Conservation (phyloP, 1,140 invertebrate species). For the Aradophagus sp. region DNA sequence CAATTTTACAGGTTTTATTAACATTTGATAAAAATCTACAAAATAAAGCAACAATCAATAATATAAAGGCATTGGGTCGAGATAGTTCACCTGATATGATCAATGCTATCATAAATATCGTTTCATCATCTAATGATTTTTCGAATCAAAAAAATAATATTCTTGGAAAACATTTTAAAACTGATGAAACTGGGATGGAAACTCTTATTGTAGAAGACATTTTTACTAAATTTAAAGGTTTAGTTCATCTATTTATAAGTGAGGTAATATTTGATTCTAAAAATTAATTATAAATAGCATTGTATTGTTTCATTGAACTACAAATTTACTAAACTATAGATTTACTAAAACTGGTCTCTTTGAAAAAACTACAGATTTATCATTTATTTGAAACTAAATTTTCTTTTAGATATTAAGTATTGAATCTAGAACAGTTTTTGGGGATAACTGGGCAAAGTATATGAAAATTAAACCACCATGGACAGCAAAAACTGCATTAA, state of each 20-base stretch:
- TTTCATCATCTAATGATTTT: constrained; percentile 23
- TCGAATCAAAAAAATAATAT: constrained; percentile 2
- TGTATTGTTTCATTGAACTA: not conserved
- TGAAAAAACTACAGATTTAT: constrained; percentile 4
- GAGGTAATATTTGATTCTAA: constrained; percentile 31
- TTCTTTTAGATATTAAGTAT: constrained; percentile 61
- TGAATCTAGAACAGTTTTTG: constrained; percentile 67
- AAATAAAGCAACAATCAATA: constrained; percentile 69
- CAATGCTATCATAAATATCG: constrained; percentile 50
- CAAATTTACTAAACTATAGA: not conserved
- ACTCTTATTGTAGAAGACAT: constrained; percentile 60
- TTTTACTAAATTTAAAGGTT: constrained; percentile 57
- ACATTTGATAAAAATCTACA: constrained; percentile 72
- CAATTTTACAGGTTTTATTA: constrained; percentile 64
- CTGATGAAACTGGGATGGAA: constrained; percentile 47
- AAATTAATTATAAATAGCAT: not conserved
- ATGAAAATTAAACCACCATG: constrained; percentile 69
- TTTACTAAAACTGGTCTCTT: constrained; percentile 1
- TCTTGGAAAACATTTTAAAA: not conserved
- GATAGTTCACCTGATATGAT: constrained; percentile 65
- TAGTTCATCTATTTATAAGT: constrained; percentile 45
- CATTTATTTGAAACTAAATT: too few relatives aligned
- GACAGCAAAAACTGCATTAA: constrained; percentile 61
- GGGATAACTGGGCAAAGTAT: constrained; percentile 63
- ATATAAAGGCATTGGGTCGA: constrained; percentile 60